These are phyloP conservation scores for Dendrocincla tyrannina DNA, from an alignment of 2,797 vertebrate species.

Conservation along the genomic window DNA sequence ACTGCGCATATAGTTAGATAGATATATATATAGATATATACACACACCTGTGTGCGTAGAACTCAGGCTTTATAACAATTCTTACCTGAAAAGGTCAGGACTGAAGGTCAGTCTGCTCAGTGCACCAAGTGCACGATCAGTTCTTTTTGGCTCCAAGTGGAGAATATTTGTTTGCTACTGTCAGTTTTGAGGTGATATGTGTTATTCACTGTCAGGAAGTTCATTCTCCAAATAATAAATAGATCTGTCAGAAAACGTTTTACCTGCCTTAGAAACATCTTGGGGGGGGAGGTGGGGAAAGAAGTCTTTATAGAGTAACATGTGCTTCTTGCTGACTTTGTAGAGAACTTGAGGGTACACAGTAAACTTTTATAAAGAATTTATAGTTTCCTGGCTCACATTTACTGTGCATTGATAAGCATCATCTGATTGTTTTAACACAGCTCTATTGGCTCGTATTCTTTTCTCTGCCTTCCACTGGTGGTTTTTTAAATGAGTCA, in stretches of 20 bases:
- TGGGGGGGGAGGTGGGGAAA: neutral
- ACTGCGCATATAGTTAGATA: rapidly evolving
- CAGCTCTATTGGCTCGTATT: neutral
- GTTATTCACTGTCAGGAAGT: neutral
- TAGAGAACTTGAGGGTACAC: constrained; percentile 15
- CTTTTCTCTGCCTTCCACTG: neutral
- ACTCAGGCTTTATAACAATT: neutral
- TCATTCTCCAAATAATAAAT: neutral
- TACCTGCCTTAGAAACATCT: neutral
- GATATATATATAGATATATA: too few relatives aligned
- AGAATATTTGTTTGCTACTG: neutral
- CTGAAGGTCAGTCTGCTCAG: neutral
- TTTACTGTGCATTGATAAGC: constrained; percentile 37
- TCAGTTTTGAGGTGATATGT: neutral
- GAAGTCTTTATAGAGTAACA: neutral
- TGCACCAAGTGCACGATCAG: neutral
- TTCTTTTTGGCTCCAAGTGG: neutral
- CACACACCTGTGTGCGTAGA: rapidly evolving
- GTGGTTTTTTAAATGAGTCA: neutral
- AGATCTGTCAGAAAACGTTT: neutral
- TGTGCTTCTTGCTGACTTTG: constrained; percentile 38
- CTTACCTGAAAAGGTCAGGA: neutral
- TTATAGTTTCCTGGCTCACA: constrained; percentile 38
- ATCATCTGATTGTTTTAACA: constrained; percentile 39
- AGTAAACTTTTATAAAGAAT: constrained; percentile 56